These are phyloP conservation scores for Pteronura brasiliensis DNA, from an alignment of 2,113 vertebrate genomes.

Conservation along the genomic window DNA sequence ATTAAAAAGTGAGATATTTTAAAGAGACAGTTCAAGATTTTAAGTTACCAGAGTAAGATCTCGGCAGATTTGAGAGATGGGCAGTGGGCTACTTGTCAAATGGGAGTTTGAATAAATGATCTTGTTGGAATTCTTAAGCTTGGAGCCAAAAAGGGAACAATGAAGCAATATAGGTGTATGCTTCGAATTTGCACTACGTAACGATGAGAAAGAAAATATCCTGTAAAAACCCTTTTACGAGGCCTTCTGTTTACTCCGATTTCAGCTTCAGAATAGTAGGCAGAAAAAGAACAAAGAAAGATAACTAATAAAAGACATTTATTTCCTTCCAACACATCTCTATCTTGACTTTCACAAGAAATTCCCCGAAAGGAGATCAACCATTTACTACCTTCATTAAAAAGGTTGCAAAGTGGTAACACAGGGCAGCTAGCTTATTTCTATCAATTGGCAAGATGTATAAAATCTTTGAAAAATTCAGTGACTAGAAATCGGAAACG, in stretches of 20 bases:
- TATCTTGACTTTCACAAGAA: not conserved
- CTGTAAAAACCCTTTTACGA: not conserved
- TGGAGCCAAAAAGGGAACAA: not conserved
- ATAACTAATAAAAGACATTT: not conserved
- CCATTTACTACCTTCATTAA: not conserved
- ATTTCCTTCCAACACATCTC: not conserved
- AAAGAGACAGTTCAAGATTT: not conserved
- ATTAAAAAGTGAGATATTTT: not conserved
- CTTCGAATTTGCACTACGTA: not conserved
- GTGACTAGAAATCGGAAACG: not conserved
- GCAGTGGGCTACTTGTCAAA: not conserved
- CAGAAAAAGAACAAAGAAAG: constrained; percentile 21
- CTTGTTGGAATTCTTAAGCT: not conserved
- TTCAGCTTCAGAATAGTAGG: not conserved
- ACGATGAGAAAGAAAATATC: not conserved
- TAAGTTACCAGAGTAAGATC: not conserved
- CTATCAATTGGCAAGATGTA: not conserved
- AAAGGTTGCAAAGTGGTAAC: not conserved
- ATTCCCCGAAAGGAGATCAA: not conserved
- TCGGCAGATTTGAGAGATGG: not conserved
- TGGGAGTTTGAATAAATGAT: not conserved
- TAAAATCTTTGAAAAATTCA: not conserved
- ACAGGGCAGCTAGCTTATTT: not conserved
- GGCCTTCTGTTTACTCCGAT: not conserved
- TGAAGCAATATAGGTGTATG: not conserved